Percentiles rank a stretch among this genome's conserved stretches.
Conservation (phyloP, 1,140 invertebrate genomes). For the Apis mellifera region Amel_HAv3.1 CM009933.2:4718001-4718500, state of each 20-base stretch:
- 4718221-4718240: neutral
- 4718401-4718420: neutral
- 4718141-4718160: neutral
- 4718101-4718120: too few species aligned
- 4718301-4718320: neutral
- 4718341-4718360: neutral
- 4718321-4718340: constrained; percentile 12
- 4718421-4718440: neutral
- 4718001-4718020: constrained; percentile 8
- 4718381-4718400: neutral
- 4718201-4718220: neutral
- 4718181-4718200: neutral
- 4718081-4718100: neutral
- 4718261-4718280: neutral
- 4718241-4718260: neutral
- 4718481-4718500: too few species aligned
- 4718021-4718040: neutral
- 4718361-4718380: neutral
- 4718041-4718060: neutral
- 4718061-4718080: neutral
- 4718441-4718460: neutral
- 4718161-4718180: neutral
- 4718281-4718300: constrained; percentile 1
- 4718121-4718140: too few species aligned
- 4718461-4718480: too few species aligned